Conservation (phyloP, 2,888 invertebrate genomes). For the Drosophila lacicola region DNA sequence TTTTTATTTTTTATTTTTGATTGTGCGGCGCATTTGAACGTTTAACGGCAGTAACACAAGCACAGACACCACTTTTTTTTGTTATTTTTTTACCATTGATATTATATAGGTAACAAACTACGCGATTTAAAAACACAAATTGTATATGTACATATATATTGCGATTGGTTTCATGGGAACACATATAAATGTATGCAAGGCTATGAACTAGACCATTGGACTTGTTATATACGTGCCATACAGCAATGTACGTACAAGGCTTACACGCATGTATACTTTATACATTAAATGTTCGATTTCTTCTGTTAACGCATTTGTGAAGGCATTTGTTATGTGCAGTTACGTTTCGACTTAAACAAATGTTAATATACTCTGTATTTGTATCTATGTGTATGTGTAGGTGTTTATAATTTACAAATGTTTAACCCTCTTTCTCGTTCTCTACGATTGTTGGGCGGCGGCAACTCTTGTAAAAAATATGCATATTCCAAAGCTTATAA, state of each 20-base stretch:
- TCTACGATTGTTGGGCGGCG: constrained; percentile 66
- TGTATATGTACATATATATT: constrained; percentile 35
- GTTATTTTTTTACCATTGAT: constrained; percentile 7
- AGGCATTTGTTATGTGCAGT: constrained; percentile 71
- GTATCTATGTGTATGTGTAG: constrained; percentile 19
- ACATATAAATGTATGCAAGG: constrained; percentile 20
- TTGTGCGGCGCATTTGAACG: constrained; percentile 37
- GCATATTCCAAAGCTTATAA: constrained; percentile 44
- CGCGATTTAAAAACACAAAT: constrained; percentile 57
- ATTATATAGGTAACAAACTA: constrained; percentile 47
- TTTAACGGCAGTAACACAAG: constrained; percentile 18
- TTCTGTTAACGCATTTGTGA: constrained; percentile 62
- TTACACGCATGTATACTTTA: constrained; percentile 43
- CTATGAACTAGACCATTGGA: constrained; percentile 41
- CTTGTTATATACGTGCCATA: constrained; percentile 24
- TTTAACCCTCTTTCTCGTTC: constrained; percentile 35
- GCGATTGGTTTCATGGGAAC: constrained; percentile 15
- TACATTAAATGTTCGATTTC: constrained; percentile 65
- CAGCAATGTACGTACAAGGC: constrained; percentile 35
- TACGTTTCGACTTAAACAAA: constrained; percentile 42
- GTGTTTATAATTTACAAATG: constrained; percentile 52
- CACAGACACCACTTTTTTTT: constrained; percentile 29
- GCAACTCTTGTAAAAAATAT: constrained; percentile 61
- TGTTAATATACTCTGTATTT: constrained; percentile 40
- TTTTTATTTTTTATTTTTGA: constrained; percentile 26